Evolutionary conservation across 2,113 vertebrate species (phyloP).

Genomic region (Gila orcuttii): DNA sequence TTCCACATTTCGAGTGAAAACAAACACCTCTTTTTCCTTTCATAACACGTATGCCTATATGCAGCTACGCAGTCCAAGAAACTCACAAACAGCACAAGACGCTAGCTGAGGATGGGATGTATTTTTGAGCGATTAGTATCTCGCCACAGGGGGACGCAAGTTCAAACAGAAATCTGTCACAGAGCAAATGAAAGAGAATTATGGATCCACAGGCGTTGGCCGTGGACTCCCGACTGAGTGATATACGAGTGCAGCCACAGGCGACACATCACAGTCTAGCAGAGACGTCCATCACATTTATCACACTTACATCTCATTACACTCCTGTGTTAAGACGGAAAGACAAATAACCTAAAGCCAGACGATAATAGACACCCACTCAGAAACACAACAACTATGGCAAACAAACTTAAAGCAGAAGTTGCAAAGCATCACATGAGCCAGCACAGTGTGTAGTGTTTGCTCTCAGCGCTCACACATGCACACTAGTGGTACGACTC

Average conservation of each 20-base stretch:
- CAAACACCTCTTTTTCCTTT: conserved; percentile 28
- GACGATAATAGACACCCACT: neutral
- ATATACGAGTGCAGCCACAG: conserved; percentile 41
- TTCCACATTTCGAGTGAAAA: conserved; percentile 31
- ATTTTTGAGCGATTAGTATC: conserved; percentile 48
- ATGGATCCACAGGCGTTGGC: conserved; percentile 41
- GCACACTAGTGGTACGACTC: conserved; percentile 20
- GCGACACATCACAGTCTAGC: conserved; percentile 30
- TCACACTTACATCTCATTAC: conserved; percentile 24
- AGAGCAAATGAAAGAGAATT: conserved; percentile 43
- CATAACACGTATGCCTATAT: neutral
- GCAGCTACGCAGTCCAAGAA: neutral
- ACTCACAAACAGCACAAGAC: conserved; percentile 29
- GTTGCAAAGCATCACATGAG: conserved; percentile 17
- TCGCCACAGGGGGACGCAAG: conserved; percentile 36
- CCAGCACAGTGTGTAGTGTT: neutral
- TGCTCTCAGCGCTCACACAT: conserved; percentile 1
- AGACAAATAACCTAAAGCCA: conserved; percentile 34
- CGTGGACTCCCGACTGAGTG: conserved; percentile 54
- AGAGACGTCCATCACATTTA: conserved; percentile 55
- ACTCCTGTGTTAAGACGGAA: conserved; percentile 20
- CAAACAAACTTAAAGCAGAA: conserved; percentile 11
- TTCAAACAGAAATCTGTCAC: conserved; percentile 44
- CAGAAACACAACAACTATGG: neutral
- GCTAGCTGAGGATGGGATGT: neutral